Conservation (phyloP, 2,797 vertebrate genomes). For the Schizopygopsis malacanthus region DNA sequence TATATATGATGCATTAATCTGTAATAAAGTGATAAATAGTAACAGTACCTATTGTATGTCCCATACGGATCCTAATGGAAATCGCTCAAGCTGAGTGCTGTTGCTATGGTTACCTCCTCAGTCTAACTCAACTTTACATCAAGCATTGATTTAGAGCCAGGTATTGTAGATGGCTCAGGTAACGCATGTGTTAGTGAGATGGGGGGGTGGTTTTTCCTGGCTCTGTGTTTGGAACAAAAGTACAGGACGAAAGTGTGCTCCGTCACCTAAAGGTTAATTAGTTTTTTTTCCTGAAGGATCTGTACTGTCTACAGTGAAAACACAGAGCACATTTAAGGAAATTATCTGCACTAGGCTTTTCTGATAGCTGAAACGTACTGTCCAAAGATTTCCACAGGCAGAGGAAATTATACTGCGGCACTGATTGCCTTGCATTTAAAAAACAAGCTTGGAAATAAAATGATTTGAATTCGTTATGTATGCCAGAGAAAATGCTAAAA, state of each 20-base stretch:
- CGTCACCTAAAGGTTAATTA: background rate
- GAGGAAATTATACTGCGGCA: background rate
- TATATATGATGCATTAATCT: background rate
- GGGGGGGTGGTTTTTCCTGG: background rate
- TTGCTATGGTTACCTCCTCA: slow-evolving; percentile 28
- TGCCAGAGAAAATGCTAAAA: background rate
- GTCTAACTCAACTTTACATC: slow-evolving; percentile 12
- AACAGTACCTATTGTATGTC: slow-evolving; percentile 8
- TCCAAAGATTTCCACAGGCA: background rate
- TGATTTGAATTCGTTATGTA: background rate
- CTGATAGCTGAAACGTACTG: background rate
- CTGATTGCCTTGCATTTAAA: background rate
- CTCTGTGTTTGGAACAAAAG: slow-evolving; percentile 11
- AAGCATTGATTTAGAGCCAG: slow-evolving; percentile 16
- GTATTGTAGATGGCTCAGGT: slow-evolving; percentile 11
- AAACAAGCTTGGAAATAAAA: background rate
- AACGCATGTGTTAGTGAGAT: background rate
- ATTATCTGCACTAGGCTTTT: background rate
- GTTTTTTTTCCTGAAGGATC: background rate
- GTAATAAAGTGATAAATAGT: background rate
- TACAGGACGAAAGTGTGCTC: background rate
- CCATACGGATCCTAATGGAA: slow-evolving; percentile 5
- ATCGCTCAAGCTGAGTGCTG: slow-evolving; percentile 8
- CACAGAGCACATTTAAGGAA: background rate
- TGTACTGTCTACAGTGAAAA: background rate